Evolutionary conservation across 2,797 vertebrate species (phyloP).

Genomic region (Hydrocynus forskahlii): DNA sequence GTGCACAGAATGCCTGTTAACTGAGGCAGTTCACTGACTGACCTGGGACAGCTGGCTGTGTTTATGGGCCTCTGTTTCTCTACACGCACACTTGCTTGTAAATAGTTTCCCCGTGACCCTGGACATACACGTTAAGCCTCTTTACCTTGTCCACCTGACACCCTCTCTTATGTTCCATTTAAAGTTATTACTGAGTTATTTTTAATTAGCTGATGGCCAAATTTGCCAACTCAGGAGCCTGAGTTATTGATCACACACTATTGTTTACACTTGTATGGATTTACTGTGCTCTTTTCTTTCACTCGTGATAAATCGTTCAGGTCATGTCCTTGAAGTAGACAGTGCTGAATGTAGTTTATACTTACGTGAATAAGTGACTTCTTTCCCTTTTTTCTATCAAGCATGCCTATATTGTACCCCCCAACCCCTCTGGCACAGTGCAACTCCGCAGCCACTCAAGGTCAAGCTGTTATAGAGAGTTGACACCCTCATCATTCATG

Average conservation of each 20-base stretch:
- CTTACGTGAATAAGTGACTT: conserved; percentile 17
- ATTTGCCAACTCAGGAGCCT: background rate
- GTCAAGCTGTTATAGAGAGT: conserved; percentile 53
- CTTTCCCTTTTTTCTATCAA: background rate
- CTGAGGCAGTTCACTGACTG: conserved; percentile 38
- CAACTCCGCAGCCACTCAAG: conserved; percentile 53
- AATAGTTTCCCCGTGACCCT: conserved; percentile 69
- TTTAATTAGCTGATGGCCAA: conserved; percentile 13
- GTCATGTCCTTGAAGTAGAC: conserved; percentile 47
- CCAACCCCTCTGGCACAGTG: background rate
- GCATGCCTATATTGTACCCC: conserved; percentile 19
- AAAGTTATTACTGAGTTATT: background rate
- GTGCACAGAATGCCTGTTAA: conserved; percentile 34
- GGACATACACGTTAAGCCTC: conserved; percentile 37
- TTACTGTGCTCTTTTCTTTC: conserved; percentile 14
- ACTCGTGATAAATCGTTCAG: conserved; percentile 26
- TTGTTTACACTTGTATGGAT: conserved; percentile 3
- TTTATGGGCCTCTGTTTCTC: conserved; percentile 61
- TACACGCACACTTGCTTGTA: conserved; percentile 59
- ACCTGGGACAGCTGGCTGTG: conserved; percentile 64
- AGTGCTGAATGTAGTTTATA: conserved; percentile 36
- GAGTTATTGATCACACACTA: conserved; percentile 4
- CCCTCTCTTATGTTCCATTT: background rate
- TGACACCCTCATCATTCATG: conserved; percentile 51
- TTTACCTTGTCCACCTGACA: background rate